Base-by-base conservation (phyloP, 2,797 vertebrate genomes). In the Bryconaethiops microstoma region DNA sequence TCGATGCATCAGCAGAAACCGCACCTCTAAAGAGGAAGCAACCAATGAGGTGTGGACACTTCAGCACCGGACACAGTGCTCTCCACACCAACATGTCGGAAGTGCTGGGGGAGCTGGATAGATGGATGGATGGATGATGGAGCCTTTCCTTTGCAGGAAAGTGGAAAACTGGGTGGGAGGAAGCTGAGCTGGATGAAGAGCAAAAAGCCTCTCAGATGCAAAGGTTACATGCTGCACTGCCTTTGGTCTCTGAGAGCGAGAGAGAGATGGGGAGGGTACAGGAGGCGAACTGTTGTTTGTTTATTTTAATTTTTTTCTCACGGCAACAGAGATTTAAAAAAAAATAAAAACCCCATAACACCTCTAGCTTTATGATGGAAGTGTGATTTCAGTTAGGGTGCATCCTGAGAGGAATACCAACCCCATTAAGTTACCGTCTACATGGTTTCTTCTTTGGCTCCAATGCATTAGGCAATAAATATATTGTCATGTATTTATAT, bases 321-420 rank as follows among this genome's bases (percentile, higher is more conserved):
- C 29, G 2, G 35, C 42, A 48, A 10, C 67, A 48, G 39, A 2
- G 39, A 45, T 40, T n/a, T 19, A 10, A n/a, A n/a, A n/a, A n/a
- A n/a, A 67, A 67, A 67, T 45, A 9, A 67, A 17, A 12, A 5
- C 40, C 64, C 64, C 64, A 42, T n/a, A 67, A 42, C 64, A 67
- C 64, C 35, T 42, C 17, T 21, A 16, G 40, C 39, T 67, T 67
- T 67, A 17, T 45, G 39, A 67, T 67, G 64, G 39, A 67, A 39
- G 17, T 42, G 19, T 42, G 39, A 42, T 42, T 45, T 45, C 64
- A 42, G 39, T 39, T 9, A 42, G 16, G 19, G 5, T 67, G 42
- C 64, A 19, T 3, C 19, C 4, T 67, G 40, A 9, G 2, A 42
- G 7, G 25, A 29, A 16, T 17, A 40, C 25, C 29, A 10, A 7